Evolutionary conservation across 1,140 invertebrate species (phyloP), one percentile per base, ranked within the genome.

Genomic region (Amphibalanus amphitrite): DNA sequence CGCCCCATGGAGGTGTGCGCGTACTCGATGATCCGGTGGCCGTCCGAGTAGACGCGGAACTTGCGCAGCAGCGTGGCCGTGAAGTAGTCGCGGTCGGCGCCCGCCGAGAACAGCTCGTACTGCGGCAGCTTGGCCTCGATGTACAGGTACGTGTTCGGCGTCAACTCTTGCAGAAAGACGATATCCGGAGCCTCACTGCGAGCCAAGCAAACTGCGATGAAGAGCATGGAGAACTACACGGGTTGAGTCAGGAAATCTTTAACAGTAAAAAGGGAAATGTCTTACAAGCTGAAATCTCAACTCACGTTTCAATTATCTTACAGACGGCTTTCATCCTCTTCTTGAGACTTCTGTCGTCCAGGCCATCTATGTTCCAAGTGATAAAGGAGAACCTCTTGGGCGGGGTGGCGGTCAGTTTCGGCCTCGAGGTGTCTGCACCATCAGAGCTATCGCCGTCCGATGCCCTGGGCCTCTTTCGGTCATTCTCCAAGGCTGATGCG

Each of bases 321-420:
- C 82, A 80, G 23, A 85, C 83, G 70, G 80, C 81, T 74, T 82
- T 81, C 6, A 83, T 84, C 71, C 86, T 75, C 30, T 81, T 80
- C 64, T 81, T 79, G 15, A 86, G 69, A 76, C 84, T 84, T 26
- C 80, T 79, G 26, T 79, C 77, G 76, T 86, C 84, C 1, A 87
- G 76, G 3, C 86, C 86, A 81, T 88, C 86, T 73, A 88, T 79
- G 76, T 88, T 88, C 86, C 86, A 88, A 6, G 83, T 79, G 8
- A 85, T 77, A 26, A 85, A 74, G 33, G 76, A 78, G 59, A 84
- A 78, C 64, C 76, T 76, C 64, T 75, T 76, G 25, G 80, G 80
- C 26, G 79, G 77, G 73, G 73, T 76, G 29, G 71, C 77, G 4
- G 80, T 76, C 0, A 75, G 67, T 26, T 71, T 20, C 28, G 71